These are phyloP conservation scores for Coccyzus lansbergi DNA, from an alignment of 2,797 vertebrate species.

Conservation along the genomic window DNA sequence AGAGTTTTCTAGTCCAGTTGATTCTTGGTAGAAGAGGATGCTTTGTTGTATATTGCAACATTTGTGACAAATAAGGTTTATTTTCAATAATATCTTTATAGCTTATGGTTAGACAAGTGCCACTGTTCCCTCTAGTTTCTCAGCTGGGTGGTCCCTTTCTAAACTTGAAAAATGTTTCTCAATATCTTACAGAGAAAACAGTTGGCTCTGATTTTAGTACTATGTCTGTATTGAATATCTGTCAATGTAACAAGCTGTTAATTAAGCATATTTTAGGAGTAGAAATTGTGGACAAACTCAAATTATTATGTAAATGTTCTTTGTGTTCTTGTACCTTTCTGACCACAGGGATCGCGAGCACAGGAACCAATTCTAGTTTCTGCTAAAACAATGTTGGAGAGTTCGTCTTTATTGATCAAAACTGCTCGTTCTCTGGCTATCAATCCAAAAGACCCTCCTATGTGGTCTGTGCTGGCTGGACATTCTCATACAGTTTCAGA, in stretches of 20 bases:
- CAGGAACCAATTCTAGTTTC: slow-evolving; percentile 95
- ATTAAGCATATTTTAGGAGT: not conserved
- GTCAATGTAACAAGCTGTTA: not conserved
- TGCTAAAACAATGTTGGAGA: slow-evolving; percentile 95
- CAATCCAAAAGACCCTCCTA: slow-evolving; percentile 97
- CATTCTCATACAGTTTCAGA: slow-evolving; percentile 97
- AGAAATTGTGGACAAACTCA: not conserved
- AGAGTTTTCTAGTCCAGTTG: not conserved
- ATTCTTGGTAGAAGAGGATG: not conserved
- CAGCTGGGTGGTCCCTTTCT: not conserved
- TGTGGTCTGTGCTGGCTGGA: slow-evolving; percentile 94
- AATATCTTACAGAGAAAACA: not conserved
- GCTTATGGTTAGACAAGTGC: not conserved
- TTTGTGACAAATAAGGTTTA: not conserved
- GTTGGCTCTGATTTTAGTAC: not conserved
- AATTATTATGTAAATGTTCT: not conserved
- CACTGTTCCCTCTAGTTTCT: not conserved
- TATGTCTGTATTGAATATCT: not conserved
- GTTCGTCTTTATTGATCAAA: slow-evolving; percentile 91
- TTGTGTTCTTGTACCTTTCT: not conserved
- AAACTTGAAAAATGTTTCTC: not conserved
- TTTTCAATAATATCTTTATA: not conserved
- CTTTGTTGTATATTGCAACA: not conserved
- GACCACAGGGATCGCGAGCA: slow-evolving; percentile 87
- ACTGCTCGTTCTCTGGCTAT: slow-evolving; percentile 93